Evolutionary conservation across 1,140 invertebrate species (phyloP).

Genomic region (Lethrus apterus): DNA sequence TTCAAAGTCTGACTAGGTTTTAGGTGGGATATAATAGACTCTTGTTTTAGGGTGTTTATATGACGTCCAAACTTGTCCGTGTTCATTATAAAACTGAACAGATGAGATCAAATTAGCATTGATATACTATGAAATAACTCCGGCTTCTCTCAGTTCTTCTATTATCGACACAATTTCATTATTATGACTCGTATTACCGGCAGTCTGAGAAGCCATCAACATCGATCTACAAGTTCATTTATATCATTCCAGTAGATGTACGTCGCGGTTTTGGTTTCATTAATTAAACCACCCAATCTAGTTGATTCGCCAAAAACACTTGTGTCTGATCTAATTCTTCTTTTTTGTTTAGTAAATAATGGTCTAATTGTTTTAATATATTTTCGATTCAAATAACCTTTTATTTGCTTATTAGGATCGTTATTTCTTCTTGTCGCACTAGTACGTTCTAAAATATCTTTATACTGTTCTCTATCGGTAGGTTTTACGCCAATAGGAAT

Average conservation of each 20-base stretch:
- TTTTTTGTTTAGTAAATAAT: not conserved
- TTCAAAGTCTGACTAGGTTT: too few relatives aligned
- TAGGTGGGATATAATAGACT: too few relatives aligned
- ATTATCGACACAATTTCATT: constrained; percentile 4
- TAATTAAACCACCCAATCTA: not conserved
- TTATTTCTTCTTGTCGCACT: not conserved
- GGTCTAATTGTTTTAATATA: not conserved
- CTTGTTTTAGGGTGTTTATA: too few relatives aligned
- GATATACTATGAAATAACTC: constrained; percentile 3
- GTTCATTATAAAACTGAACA: not conserved
- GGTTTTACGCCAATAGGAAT: not conserved
- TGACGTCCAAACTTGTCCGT: constrained; percentile 3
- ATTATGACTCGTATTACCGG: constrained; percentile 3
- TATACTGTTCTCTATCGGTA: not conserved
- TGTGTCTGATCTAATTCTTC: not conserved
- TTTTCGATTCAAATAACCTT: not conserved
- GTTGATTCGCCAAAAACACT: not conserved
- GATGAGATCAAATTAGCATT: not conserved
- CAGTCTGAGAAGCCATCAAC: not conserved
- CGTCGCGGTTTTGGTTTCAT: not conserved
- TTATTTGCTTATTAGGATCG: not conserved
- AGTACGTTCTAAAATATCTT: constrained; percentile 5
- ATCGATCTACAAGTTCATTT: constrained; percentile 10
- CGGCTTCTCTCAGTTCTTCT: constrained; percentile 3
- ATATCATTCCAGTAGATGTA: constrained; percentile 8